phyloP scores from a whole-genome alignment of 2,113 vertebrate species.

The Octodon degus region DNA sequence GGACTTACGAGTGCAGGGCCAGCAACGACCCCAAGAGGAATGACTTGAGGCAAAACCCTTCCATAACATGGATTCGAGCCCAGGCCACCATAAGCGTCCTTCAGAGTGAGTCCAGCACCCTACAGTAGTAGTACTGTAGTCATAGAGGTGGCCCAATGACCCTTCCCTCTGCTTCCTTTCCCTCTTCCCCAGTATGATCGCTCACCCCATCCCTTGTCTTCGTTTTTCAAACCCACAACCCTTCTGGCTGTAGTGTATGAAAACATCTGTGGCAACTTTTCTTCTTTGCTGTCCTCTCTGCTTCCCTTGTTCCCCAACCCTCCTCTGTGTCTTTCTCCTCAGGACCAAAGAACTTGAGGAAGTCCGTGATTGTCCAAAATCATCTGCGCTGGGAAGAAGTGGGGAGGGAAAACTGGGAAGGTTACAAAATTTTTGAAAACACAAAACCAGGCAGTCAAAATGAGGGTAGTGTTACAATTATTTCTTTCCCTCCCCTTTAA shows the following conservation, averaged over 20 bases:
- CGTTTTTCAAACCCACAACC: constrained; percentile 70
- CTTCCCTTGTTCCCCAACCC: constrained; percentile 62
- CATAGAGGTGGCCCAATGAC: constrained; percentile 89
- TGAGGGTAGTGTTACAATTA: constrained; percentile 65
- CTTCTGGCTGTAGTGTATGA: constrained; percentile 80
- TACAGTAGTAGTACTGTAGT: constrained; percentile 91
- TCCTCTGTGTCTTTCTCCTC: constrained; percentile 83
- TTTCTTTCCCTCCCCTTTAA: constrained; percentile 73
- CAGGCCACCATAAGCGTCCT: constrained; percentile 99
- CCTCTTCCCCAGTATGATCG: constrained; percentile 72
- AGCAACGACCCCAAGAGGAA: constrained; percentile 99
- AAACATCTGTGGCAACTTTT: constrained; percentile 80
- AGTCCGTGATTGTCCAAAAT: constrained; percentile 71
- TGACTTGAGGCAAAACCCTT: constrained; percentile 98
- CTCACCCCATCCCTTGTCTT: constrained; percentile 77
- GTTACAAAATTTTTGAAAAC: neutral
- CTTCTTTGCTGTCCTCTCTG: constrained; percentile 64
- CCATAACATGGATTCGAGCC: constrained; percentile 99
- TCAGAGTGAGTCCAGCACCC: constrained; percentile 97
- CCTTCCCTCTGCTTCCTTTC: constrained; percentile 80
- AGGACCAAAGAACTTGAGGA: constrained; percentile 83
- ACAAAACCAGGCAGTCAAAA: constrained; percentile 66
- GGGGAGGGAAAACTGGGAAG: constrained; percentile 70
- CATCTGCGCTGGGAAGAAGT: constrained; percentile 71
- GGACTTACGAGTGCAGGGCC: constrained; percentile 99